Evolutionary conservation across 1,140 invertebrate species (phyloP).

Genomic region (Pectinophora gossypiella): DNA sequence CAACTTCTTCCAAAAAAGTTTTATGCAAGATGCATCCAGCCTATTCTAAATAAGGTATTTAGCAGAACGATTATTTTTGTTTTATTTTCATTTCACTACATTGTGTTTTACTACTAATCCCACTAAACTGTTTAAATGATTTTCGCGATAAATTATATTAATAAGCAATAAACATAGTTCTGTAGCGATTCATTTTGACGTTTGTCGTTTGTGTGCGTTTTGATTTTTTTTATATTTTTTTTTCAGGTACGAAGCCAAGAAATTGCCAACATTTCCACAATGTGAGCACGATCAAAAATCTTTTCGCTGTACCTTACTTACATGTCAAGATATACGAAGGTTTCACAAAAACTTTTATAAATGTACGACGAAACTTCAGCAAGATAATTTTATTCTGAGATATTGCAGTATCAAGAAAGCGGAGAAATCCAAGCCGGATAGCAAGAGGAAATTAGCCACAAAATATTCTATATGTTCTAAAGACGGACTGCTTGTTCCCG

Average conservation of each 20-base stretch:
- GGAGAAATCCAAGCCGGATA: neutral
- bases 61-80: too few species aligned
- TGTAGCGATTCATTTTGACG: too few species aligned
- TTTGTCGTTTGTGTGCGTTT: too few species aligned
- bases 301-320: neutral
- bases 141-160: too few species aligned
- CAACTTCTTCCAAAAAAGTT: too few species aligned
- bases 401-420: neutral
- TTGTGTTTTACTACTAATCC: too few species aligned
- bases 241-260: neutral
- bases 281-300: neutral
- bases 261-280: neutral
- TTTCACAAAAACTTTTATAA: constrained; percentile 1
- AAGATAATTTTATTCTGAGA: constrained; percentile 1
- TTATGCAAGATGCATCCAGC: too few species aligned
- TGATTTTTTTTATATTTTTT: too few species aligned
- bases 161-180: too few species aligned
- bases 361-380: neutral
- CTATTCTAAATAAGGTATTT: too few species aligned
- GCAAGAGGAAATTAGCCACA: neutral
- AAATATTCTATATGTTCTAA: constrained; percentile 6
- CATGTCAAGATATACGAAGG: neutral
- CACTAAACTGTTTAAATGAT: too few species aligned
- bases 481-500: neutral
- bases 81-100: too few species aligned